A percentile compares a stretch with the other conserved stretches of the same genome.
Conservation (phyloP, 2,888 invertebrate species). For the Entomobrya proxima region DNA sequence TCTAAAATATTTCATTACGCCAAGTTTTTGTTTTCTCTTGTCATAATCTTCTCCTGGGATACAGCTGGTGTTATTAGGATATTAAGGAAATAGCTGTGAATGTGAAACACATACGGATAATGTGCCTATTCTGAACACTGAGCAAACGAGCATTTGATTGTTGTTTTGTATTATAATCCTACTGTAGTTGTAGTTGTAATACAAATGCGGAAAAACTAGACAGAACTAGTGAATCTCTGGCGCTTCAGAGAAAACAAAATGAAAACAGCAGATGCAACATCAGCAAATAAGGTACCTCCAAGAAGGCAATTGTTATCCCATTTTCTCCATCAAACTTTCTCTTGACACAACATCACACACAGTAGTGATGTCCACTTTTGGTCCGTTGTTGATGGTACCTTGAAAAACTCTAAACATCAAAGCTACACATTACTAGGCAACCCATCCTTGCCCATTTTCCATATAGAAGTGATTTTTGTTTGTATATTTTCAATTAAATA, state of each 20-base stretch:
- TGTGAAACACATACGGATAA: slow-evolving; percentile 47
- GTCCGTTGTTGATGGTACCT: not conserved
- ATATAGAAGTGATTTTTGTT: not conserved
- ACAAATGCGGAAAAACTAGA: slow-evolving; percentile 32
- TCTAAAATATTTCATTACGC: slow-evolving; percentile 8
- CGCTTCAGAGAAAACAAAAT: slow-evolving; percentile 38
- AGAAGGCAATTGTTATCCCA: slow-evolving; percentile 65
- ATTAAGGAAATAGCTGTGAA: slow-evolving; percentile 65
- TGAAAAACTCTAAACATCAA: not conserved
- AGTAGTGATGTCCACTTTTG: slow-evolving; percentile 37
- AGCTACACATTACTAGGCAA: not conserved
- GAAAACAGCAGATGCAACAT: slow-evolving; percentile 50
- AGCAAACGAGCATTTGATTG: slow-evolving; percentile 66
- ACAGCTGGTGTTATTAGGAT: slow-evolving; percentile 60
- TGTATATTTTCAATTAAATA: slow-evolving; percentile 46
- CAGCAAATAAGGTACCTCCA: slow-evolving; percentile 44
- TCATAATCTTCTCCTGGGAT: slow-evolving; percentile 41
- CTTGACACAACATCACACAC: not conserved
- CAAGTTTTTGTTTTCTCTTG: slow-evolving; percentile 2
- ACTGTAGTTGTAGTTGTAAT: slow-evolving; percentile 44
- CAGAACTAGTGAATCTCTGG: not conserved
- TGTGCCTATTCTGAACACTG: slow-evolving; percentile 21
- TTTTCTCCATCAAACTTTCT: slow-evolving; percentile 62
- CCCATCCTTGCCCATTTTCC: not conserved
- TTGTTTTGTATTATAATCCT: slow-evolving; percentile 49